Conservation (phyloP, 2,888 invertebrate genomes). For the Platycheirus rosarum region DNA sequence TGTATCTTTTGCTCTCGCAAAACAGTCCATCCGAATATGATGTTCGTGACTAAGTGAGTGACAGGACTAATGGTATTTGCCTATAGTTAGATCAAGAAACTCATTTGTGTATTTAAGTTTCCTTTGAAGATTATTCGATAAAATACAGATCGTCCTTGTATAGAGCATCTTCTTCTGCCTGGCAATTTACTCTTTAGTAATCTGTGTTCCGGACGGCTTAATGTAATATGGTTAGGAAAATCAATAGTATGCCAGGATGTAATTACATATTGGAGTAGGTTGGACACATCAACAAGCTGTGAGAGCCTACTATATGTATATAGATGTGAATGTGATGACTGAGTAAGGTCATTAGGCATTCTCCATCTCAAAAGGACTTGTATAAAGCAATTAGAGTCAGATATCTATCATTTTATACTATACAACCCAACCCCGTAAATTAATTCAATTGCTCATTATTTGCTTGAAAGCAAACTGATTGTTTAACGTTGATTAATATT, state of each 20-base stretch:
- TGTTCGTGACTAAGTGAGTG: constrained; percentile 7
- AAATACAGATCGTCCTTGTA: neutral
- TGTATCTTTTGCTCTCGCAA: neutral
- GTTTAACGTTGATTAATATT: constrained; percentile 17
- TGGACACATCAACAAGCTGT: too few species aligned
- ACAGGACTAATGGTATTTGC: constrained; percentile 4
- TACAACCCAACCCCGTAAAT: neutral
- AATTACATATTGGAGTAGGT: too few species aligned
- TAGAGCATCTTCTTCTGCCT: neutral
- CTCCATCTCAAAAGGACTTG: neutral
- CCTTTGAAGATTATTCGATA: constrained; percentile 1
- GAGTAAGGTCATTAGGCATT: neutral
- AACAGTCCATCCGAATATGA: neutral
- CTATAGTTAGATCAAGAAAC: neutral
- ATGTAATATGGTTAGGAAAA: too few species aligned
- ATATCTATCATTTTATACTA: too few species aligned
- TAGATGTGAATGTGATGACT: too few species aligned
- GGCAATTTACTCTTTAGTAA: too few species aligned
- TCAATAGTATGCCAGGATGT: too few species aligned
- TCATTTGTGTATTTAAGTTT: constrained; percentile 4
- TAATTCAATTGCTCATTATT: neutral
- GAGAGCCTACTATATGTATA: too few species aligned
- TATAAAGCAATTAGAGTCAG: neutral
- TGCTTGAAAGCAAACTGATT: neutral
- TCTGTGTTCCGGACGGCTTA: too few species aligned